Conservation (phyloP, 2,797 vertebrate genomes). For the Syngnathus rostellatus region DNA sequence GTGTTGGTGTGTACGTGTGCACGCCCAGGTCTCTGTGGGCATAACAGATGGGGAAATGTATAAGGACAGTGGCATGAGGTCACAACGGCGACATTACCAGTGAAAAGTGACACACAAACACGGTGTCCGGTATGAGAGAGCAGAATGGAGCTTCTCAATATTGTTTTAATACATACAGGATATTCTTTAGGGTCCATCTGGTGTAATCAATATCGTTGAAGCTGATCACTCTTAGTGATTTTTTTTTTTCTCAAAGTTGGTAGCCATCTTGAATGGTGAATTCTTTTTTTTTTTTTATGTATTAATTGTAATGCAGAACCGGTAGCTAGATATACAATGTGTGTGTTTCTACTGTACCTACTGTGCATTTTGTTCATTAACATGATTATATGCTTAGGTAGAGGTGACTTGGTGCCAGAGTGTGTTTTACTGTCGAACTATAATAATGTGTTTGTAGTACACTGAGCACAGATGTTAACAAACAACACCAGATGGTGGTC, state of each 20-base stretch:
- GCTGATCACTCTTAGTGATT: neutral
- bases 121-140: conserved; percentile 45
- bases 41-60: conserved; percentile 62
- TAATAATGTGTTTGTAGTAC: conserved; percentile 58
- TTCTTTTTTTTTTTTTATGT: neutral
- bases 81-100: conserved; percentile 51
- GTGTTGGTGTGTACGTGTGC: conserved; percentile 14
- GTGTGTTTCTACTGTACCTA: conserved; percentile 4
- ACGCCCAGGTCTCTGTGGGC: conserved; percentile 46
- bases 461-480: conserved; percentile 44
- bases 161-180: conserved; percentile 24
- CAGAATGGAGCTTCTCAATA: conserved; percentile 42
- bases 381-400: conserved; percentile 25
- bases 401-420: conserved; percentile 10
- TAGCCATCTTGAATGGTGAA: neutral
- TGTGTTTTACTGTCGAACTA: conserved; percentile 24
- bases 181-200: neutral
- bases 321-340: neutral
- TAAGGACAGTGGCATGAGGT: conserved; percentile 55
- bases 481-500: conserved; percentile 63
- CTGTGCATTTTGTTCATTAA: conserved; percentile 13
- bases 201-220: neutral
- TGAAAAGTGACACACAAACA: conserved; percentile 15
- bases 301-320: neutral
- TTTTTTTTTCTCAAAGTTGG: neutral